Percentiles rank a stretch among this genome's conserved stretches.
These are phyloP conservation scores for Eubucco bourcierii DNA, from an alignment of 2,113 vertebrate genomes.

Conservation along the genomic window DNA sequence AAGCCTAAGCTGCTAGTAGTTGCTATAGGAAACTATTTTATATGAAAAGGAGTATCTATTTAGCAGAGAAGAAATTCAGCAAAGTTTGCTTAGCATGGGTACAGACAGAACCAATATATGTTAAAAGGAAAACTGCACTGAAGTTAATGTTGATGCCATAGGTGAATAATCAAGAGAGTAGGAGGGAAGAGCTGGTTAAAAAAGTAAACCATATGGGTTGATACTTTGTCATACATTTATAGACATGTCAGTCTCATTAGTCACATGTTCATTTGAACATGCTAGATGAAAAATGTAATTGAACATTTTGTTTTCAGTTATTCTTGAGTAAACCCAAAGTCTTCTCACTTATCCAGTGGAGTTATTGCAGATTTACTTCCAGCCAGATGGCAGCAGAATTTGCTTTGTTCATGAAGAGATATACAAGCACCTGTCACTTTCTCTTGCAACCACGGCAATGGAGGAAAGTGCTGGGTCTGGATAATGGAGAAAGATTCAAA, in stretches of 20 bases:
- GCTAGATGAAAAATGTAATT: neutral
- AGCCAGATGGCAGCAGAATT: constrained; percentile 7
- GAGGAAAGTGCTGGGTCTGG: constrained; percentile 23
- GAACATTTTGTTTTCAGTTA: constrained; percentile 1
- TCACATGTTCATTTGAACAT: constrained; percentile 29
- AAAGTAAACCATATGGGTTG: neutral
- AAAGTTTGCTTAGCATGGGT: neutral
- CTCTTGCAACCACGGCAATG: constrained; percentile 4
- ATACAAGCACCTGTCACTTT: constrained; percentile 30
- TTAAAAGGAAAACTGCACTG: neutral
- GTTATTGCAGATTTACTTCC: neutral
- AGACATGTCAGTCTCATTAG: constrained; percentile 11
- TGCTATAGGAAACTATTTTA: neutral
- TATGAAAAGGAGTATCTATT: neutral
- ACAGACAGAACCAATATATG: neutral
- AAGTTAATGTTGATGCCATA: neutral
- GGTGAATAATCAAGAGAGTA: neutral
- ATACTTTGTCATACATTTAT: neutral
- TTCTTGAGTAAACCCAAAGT: neutral
- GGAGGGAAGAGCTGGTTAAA: neutral
- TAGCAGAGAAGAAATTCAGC: neutral
- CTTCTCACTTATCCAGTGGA: neutral
- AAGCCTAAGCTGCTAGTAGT: neutral
- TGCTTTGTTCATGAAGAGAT: constrained; percentile 14
- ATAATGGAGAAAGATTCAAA: constrained; percentile 31